phyloP scores from a whole-genome alignment of 2,113 vertebrate species.

The Myotis brandtii region DNA sequence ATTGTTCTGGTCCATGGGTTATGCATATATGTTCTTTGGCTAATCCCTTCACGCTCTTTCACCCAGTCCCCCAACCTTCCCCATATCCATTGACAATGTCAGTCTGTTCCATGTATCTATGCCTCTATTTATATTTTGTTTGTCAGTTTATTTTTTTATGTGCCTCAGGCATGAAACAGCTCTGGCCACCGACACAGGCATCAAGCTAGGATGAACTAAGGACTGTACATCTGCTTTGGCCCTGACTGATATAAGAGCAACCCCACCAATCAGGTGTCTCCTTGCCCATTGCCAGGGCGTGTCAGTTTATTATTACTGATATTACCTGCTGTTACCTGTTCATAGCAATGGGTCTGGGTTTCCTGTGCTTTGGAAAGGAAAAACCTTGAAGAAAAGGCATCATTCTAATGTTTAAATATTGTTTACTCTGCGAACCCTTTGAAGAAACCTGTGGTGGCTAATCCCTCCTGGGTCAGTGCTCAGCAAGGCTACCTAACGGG shows the following conservation, averaged over 20 bases:
- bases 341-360: neutral
- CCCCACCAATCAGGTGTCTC: too few relatives aligned
- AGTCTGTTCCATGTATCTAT: neutral
- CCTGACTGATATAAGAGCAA: too few relatives aligned
- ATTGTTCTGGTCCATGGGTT: too few relatives aligned
- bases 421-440: constrained; percentile 3
- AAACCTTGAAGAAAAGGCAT: neutral
- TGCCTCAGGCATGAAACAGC: too few relatives aligned
- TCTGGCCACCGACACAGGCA: too few relatives aligned
- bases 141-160: neutral
- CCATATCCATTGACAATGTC: neutral
- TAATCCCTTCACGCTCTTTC: too few relatives aligned
- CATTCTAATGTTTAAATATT: constrained; percentile 1
- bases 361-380: constrained; percentile 37
- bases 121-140: neutral
- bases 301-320: neutral
- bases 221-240: too few relatives aligned
- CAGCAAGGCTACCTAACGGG: neutral
- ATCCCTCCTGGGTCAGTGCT: constrained; percentile 2
- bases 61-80: too few relatives aligned
- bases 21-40: too few relatives aligned
- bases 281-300: neutral
- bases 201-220: too few relatives aligned
- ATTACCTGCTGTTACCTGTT: neutral
- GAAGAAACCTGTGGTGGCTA: neutral